Conservation (phyloP, 1,140 invertebrate genomes). For the Saxidomus purpurata region DNA sequence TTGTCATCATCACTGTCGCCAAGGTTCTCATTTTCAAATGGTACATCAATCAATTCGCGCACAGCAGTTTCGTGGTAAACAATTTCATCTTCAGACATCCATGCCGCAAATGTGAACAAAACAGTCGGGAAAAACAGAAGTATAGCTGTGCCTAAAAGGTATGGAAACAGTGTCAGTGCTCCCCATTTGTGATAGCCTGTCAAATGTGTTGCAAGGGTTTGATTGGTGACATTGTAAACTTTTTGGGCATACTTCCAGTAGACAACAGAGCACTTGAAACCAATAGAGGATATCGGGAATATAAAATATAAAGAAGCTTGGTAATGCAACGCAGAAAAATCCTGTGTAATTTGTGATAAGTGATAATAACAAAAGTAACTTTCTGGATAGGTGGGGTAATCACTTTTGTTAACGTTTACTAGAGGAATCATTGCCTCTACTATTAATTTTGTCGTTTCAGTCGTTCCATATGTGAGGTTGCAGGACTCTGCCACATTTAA, state of each 20-base stretch:
- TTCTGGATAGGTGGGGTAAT: not conserved
- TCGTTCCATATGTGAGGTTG: not conserved
- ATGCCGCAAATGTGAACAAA: not conserved
- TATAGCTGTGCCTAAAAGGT: not conserved
- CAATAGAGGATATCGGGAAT: not conserved
- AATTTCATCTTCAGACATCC: not conserved
- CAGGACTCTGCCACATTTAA: not conserved
- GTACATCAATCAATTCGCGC: not conserved
- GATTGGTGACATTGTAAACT: not conserved
- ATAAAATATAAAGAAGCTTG: not conserved
- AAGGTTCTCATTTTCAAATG: not conserved
- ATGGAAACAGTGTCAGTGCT: not conserved
- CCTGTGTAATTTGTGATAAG: not conserved
- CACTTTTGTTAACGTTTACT: too few relatives aligned
- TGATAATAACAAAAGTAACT: conserved; percentile 14
- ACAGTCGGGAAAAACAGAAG: not conserved
- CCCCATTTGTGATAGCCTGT: not conserved
- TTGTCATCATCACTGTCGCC: not conserved
- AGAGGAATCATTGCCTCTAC: not conserved
- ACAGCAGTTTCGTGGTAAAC: not conserved
- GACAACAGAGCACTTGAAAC: not conserved
- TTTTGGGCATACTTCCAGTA: not conserved
- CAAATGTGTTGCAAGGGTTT: not conserved
- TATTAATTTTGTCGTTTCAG: not conserved
- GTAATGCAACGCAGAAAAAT: not conserved